Evolutionary conservation across 2,113 vertebrate genomes (phyloP).

Genomic region (Poecile atricapillus): DNA sequence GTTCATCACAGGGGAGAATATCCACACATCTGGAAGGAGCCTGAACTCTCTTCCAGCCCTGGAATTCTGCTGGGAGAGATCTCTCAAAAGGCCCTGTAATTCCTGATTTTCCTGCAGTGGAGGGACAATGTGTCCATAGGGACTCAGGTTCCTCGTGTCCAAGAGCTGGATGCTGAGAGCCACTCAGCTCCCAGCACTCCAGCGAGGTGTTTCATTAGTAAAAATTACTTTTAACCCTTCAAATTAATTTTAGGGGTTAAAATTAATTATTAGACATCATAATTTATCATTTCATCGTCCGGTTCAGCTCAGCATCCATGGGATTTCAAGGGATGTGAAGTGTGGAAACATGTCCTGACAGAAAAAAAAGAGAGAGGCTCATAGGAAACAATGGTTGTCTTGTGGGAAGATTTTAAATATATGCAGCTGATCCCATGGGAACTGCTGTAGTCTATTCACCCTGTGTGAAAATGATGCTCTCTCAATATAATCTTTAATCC

Average conservation of each 20-base stretch:
- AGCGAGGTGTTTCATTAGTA: not conserved
- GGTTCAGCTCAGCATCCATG: not conserved
- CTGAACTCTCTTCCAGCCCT: not conserved
- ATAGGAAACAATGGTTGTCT: conserved; percentile 60
- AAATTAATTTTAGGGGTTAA: not conserved
- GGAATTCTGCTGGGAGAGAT: not conserved
- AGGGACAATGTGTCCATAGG: too few relatives aligned
- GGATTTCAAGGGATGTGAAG: not conserved
- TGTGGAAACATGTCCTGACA: conserved; percentile 38
- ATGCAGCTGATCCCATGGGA: conserved; percentile 68
- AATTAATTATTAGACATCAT: not conserved
- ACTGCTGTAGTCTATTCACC: conserved; percentile 48
- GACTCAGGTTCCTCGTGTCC: not conserved
- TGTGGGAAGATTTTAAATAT: conserved; percentile 63
- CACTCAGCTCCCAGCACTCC: not conserved
- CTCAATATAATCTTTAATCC: conserved; percentile 71
- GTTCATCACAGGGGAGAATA: rapidly evolving
- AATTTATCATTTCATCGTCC: not conserved
- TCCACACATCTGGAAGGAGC: not conserved
- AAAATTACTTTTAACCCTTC: not conserved
- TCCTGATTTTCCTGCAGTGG: not conserved
- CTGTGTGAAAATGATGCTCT: conserved; percentile 71
- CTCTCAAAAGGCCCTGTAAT: rapidly evolving
- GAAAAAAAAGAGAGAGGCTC: not conserved
- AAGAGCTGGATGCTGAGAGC: not conserved